Conservation (phyloP, 2,113 vertebrate species). For the Antigone vipio region DNA sequence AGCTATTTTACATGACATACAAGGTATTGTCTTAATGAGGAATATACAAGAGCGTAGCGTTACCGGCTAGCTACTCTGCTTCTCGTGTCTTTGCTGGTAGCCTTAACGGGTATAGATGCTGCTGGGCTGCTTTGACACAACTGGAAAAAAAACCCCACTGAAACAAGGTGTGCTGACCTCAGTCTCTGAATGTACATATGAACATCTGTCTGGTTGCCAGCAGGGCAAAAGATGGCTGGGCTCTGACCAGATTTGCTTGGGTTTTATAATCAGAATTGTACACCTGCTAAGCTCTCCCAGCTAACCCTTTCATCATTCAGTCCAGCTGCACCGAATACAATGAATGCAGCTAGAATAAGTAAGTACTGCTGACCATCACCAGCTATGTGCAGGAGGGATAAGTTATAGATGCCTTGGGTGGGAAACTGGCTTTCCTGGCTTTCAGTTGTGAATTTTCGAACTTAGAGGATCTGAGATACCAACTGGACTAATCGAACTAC, state of each 20-base stretch:
- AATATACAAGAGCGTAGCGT: accelerated
- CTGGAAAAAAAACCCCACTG: not conserved
- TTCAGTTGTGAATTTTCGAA: not conserved
- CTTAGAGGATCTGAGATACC: not conserved
- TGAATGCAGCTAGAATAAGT: not conserved
- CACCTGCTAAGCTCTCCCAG: not conserved
- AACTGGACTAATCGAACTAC: not conserved
- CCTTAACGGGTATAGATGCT: not conserved
- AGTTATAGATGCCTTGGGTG: not conserved
- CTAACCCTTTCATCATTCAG: not conserved
- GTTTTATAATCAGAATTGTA: not conserved
- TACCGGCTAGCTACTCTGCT: not conserved
- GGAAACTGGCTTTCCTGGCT: not conserved
- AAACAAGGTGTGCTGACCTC: not conserved
- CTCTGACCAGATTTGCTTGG: not conserved
- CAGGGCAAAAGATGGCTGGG: not conserved
- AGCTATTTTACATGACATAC: not conserved
- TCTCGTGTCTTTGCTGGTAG: not conserved
- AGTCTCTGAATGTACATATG: not conserved
- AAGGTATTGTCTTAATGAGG: not conserved
- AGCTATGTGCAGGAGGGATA: not conserved
- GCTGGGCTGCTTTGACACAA: not conserved
- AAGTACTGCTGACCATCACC: not conserved
- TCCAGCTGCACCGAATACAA: not conserved
- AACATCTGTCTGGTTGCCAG: not conserved